Conservation (phyloP, 2,888 invertebrate species). For the Pandemis corylana region DNA sequence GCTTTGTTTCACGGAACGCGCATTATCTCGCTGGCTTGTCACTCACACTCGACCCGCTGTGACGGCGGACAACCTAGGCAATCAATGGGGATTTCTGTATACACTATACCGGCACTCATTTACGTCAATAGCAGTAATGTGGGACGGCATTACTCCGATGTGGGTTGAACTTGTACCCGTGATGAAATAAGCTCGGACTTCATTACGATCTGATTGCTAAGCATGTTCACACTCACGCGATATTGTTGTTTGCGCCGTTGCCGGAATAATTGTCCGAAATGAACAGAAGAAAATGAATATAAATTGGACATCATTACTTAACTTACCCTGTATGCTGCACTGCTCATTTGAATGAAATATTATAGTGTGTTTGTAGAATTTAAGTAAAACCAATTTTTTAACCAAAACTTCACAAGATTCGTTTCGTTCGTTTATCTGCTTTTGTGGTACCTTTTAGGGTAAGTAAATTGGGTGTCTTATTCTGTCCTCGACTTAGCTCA, state of each 20-base stretch:
- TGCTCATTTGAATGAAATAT: background rate
- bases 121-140: slow-evolving; percentile 28
- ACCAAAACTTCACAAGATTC: too few relatives aligned
- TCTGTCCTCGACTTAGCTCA: too few relatives aligned
- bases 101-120: slow-evolving; percentile 22
- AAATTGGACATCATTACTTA: background rate
- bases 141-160: slow-evolving; percentile 21
- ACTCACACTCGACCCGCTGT: slow-evolving; percentile 65
- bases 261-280: slow-evolving; percentile 22
- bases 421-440: too few relatives aligned
- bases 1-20: slow-evolving; percentile 62
- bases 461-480: too few relatives aligned
- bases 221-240: slow-evolving; percentile 40
- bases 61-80: slow-evolving; percentile 54
- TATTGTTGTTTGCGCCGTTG: slow-evolving; percentile 39
- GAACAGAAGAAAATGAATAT: slow-evolving; percentile 15
- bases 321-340: background rate
- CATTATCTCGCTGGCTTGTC: slow-evolving; percentile 66
- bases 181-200: slow-evolving; percentile 35
- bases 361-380: too few relatives aligned
- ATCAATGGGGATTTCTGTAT: slow-evolving; percentile 33
- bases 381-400: too few relatives aligned
- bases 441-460: too few relatives aligned
- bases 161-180: slow-evolving; percentile 12
- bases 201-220: slow-evolving; percentile 32